phyloP scores from a whole-genome alignment of 2,888 invertebrate species.

The Exocentrus adspersus region DNA sequence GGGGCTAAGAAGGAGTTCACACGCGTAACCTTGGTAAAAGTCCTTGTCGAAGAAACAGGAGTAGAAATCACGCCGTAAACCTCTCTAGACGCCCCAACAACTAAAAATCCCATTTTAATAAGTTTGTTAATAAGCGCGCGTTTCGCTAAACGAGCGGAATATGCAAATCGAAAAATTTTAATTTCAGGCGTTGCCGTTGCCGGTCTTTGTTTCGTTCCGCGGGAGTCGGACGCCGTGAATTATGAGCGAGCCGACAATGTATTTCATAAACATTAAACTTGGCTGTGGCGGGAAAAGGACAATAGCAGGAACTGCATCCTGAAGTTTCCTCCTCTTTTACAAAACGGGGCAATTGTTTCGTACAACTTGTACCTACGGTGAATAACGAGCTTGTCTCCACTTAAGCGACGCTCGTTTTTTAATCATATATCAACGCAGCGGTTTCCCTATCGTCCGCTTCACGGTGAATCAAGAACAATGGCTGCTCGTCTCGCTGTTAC shows the following conservation, averaged over 20 bases:
- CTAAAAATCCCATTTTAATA: constrained; percentile 35
- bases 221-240: constrained; percentile 39
- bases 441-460: constrained; percentile 3
- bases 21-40: too few species aligned
- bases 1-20: too few species aligned
- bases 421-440: constrained; percentile 19
- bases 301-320: constrained; percentile 23
- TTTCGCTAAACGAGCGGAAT: constrained; percentile 48
- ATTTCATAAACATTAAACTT: constrained; percentile 28
- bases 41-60: too few species aligned
- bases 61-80: constrained; percentile 8
- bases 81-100: constrained; percentile 3
- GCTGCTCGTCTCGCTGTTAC: too few species aligned
- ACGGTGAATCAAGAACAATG: neutral
- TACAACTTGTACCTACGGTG: neutral
- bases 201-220: constrained; percentile 45
- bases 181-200: constrained; percentile 44
- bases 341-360: neutral
- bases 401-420: neutral
- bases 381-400: neutral
- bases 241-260: constrained; percentile 37
- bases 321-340: constrained; percentile 7
- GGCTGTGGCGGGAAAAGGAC: constrained; percentile 28
- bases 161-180: constrained; percentile 52
- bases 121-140: constrained; percentile 40